phyloP scores from a whole-genome alignment of 2,113 vertebrate genomes.

The Pithys albifrons region DNA sequence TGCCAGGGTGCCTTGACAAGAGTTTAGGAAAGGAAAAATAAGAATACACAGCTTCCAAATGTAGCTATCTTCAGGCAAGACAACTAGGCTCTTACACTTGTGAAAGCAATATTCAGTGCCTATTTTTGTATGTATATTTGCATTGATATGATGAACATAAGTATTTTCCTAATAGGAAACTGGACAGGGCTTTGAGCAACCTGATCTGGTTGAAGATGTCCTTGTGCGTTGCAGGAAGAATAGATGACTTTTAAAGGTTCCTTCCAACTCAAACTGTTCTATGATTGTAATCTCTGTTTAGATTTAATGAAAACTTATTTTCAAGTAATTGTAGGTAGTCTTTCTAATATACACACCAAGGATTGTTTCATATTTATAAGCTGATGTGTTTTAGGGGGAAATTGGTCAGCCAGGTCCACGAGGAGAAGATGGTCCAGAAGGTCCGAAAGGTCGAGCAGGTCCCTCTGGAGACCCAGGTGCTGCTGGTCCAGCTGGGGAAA shows the following conservation, averaged over 20 bases:
- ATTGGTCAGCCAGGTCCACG: slow-evolving; percentile 84
- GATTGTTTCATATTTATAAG: not conserved
- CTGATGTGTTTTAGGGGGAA: slow-evolving; percentile 84
- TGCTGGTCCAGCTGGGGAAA: slow-evolving; percentile 90
- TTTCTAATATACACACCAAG: not conserved
- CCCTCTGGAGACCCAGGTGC: slow-evolving; percentile 90
- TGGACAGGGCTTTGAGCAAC: not conserved
- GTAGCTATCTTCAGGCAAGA: not conserved
- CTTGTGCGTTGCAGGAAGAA: not conserved
- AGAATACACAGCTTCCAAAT: not conserved
- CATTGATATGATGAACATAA: not conserved
- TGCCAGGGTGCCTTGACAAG: not conserved
- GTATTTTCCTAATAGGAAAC: not conserved
- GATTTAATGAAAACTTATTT: not conserved
- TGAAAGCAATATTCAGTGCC: not conserved
- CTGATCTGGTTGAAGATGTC: not conserved
- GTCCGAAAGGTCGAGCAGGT: slow-evolving; percentile 92
- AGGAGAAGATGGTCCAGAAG: slow-evolving; percentile 97
- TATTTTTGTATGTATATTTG: not conserved
- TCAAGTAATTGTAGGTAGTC: not conserved
- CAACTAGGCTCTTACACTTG: not conserved
- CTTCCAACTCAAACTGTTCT: not conserved
- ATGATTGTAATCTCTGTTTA: not conserved
- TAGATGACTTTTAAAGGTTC: not conserved
- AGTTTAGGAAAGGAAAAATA: not conserved